phyloP scores from a whole-genome alignment of 2,888 invertebrate genomes.

The Diplazon laetatorius region DNA sequence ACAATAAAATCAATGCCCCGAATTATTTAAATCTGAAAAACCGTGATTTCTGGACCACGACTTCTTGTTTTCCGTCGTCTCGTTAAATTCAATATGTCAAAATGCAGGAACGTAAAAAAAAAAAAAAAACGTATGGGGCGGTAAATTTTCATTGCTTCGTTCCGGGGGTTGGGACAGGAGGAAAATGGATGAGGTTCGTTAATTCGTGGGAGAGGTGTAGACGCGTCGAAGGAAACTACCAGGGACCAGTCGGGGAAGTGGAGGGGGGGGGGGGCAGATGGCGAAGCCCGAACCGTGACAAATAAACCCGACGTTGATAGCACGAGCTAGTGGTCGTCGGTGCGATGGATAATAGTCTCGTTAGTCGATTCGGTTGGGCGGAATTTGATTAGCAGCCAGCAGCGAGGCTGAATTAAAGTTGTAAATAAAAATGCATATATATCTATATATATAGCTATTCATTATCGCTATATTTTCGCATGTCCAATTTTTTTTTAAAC shows the following conservation, averaged over 20 bases:
- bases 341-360: slow-evolving; percentile 69
- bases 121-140: background rate
- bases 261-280: too few relatives aligned
- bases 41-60: background rate
- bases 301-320: slow-evolving; percentile 2
- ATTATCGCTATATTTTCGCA: background rate
- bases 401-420: slow-evolving; percentile 52
- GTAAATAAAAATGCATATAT: slow-evolving; percentile 24
- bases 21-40: background rate
- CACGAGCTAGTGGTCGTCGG: background rate
- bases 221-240: background rate
- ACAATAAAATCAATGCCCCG: background rate
- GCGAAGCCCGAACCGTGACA: slow-evolving; percentile 5
- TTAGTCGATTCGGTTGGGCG: slow-evolving; percentile 65
- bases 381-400: slow-evolving; percentile 70
- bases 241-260: background rate
- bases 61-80: background rate
- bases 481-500: too few relatives aligned
- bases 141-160: slow-evolving; percentile 10
- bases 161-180: background rate
- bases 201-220: slow-evolving; percentile 11
- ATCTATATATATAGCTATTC: slow-evolving; percentile 4
- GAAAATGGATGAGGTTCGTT: slow-evolving; percentile 2
- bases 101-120: background rate
- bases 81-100: slow-evolving; percentile 17